phyloP scores from a whole-genome alignment of 2,113 vertebrate genomes.

The Todiramphus saurophagus region DNA sequence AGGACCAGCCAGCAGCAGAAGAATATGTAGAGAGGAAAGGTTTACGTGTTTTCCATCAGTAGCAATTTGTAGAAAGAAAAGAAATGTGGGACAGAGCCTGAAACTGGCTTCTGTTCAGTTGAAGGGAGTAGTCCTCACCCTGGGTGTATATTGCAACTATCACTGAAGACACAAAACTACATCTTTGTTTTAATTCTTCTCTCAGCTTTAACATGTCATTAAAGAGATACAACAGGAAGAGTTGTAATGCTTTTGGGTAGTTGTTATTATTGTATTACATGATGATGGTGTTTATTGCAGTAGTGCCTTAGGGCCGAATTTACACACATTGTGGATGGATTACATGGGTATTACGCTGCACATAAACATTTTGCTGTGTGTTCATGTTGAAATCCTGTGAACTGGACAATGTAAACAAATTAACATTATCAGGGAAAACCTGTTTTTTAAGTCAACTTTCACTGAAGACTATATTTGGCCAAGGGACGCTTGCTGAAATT shows the following conservation, averaged over 20 bases:
- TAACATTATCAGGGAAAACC: constrained; percentile 22
- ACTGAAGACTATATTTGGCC: not conserved
- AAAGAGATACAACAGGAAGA: constrained; percentile 45
- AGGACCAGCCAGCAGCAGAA: not conserved
- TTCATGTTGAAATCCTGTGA: constrained; percentile 20
- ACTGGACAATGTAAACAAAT: constrained; percentile 59
- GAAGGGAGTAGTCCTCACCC: not conserved
- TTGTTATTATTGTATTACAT: constrained; percentile 48
- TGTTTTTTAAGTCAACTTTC: constrained; percentile 34
- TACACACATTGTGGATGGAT: constrained; percentile 7
- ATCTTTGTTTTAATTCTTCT: constrained; percentile 25
- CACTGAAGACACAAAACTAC: not conserved
- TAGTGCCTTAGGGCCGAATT: constrained; percentile 50
- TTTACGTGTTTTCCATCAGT: not conserved
- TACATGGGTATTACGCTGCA: constrained; percentile 18
- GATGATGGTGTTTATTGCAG: constrained; percentile 37
- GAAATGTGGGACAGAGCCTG: not conserved
- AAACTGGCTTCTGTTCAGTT: not conserved
- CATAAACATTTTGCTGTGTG: constrained; percentile 15
- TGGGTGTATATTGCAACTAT: not conserved
- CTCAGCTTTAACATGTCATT: constrained; percentile 43
- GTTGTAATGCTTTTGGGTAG: constrained; percentile 42
- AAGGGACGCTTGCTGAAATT: not conserved
- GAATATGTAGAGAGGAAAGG: not conserved
- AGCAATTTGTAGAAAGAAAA: not conserved